phyloP scores from a whole-genome alignment of 2,113 vertebrate species.

The Nymphicus hollandicus region DNA sequence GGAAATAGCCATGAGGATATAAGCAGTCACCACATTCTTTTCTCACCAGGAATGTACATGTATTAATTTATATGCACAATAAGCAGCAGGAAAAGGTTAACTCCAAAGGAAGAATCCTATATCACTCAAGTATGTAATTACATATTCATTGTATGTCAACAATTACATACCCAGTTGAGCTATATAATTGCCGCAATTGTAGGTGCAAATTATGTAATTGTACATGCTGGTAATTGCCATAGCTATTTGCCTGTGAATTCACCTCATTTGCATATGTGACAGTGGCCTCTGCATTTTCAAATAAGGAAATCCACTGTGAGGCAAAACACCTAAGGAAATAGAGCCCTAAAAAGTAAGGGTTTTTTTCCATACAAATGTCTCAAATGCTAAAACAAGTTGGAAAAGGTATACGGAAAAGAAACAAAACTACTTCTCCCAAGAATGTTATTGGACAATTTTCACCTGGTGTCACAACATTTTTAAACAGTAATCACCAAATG shows the following conservation, averaged over 20 bases:
- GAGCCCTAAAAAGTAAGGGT: neutral
- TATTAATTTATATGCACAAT: slow-evolving; percentile 1
- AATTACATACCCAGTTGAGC: neutral
- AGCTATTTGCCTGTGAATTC: neutral
- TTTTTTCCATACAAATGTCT: neutral
- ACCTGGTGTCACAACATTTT: neutral
- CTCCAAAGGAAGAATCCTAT: slow-evolving; percentile 17
- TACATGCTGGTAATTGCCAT: neutral
- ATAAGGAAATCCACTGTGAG: neutral
- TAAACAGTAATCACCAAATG: neutral
- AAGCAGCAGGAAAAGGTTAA: slow-evolving; percentile 25
- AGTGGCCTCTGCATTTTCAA: neutral
- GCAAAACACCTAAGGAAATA: neutral
- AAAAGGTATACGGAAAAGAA: neutral
- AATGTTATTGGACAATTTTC: slow-evolving; percentile 30
- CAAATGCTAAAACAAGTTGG: neutral
- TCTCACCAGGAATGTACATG: neutral
- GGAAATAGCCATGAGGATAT: neutral
- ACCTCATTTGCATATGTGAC: neutral
- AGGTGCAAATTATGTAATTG: neutral
- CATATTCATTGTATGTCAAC: neutral
- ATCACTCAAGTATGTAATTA: neutral
- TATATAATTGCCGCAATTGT: neutral
- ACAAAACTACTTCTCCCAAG: neutral
- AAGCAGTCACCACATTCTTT: slow-evolving; percentile 8